Base-by-base conservation (phyloP, 2,888 invertebrate genomes). In the Cybosia mesomella region DNA sequence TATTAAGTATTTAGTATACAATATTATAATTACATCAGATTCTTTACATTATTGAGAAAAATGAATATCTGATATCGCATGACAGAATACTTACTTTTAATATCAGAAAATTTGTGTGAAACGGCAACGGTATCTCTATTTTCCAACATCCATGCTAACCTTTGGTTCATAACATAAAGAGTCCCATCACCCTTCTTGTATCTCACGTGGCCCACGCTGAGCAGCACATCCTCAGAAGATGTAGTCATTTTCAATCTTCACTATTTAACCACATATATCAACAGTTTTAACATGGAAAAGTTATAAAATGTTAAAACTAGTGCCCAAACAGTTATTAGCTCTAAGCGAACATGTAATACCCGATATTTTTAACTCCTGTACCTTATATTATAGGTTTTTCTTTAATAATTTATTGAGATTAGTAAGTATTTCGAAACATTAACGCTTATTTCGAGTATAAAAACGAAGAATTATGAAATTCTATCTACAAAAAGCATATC, bases 111-210 rank as follows among this genome's bases (percentile, higher is more conserved):
- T 88, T 97, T 97, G 92, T 99, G 98, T 67, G 98, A 98, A 70
- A 99, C 97, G 18, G 98, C 97, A 61, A 99, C 98, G 2, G 98
- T 98, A 87, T 99, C 98, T 75, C 97, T 96, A 89, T 98, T 98
- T 88, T 98, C 98, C 75, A 98, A 96, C 98, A 99, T 99, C 98
- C 99, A 99, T 53, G 98, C 99, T 80, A 99, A 95, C 82, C 99
- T 96, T 92, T 98, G 98, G 83, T 98, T 98, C 99, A 99, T 99
- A 76, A 99, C 96, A 91, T 99, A 98, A 68, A 99, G 95, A 0
- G 98, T 98, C 15, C 99, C 99, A 94, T 99, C 99, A 67, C 98
- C 98, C 93, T 99, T 99, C 92, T 99, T 99, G 89, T 97, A 98
- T 74, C 98, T 97, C 73, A 99, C 99, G 92, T 98, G 97, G 76